Conservation (phyloP, 2,888 invertebrate genomes). For the Volucella zonaria region DNA sequence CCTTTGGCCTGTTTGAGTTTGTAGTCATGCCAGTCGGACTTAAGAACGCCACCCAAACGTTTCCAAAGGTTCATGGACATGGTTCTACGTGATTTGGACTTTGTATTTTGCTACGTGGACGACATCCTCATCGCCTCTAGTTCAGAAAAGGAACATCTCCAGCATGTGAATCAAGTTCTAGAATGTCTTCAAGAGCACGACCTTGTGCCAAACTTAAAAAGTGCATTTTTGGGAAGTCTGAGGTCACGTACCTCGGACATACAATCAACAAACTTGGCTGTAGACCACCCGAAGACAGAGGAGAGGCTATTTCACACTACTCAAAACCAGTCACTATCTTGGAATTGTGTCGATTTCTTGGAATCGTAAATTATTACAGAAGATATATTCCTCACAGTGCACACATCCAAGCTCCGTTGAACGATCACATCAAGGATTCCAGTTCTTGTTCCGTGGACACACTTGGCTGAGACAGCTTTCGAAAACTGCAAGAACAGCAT, state of each 20-base stretch:
- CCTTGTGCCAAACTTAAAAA: not conserved
- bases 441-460: slow-evolving; percentile 20
- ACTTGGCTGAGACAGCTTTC: slow-evolving; percentile 20
- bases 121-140: not conserved
- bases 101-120: too few species aligned
- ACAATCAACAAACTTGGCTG: slow-evolving; percentile 16
- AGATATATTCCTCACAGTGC: slow-evolving; percentile 43
- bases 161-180: not conserved
- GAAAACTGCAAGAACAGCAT: slow-evolving; percentile 31
- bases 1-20: too few species aligned
- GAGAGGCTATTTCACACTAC: slow-evolving; percentile 8
- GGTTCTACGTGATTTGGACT: not conserved
- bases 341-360: slow-evolving; percentile 31
- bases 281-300: slow-evolving; percentile 43
- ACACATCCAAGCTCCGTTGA: slow-evolving; percentile 21
- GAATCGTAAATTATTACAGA: slow-evolving; percentile 54
- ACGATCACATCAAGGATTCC: slow-evolving; percentile 18
- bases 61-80: slow-evolving; percentile 27
- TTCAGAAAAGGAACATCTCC: slow-evolving; percentile 5
- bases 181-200: not conserved
- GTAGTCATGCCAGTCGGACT: too few species aligned
- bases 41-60: not conserved
- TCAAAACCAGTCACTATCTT: slow-evolving; percentile 9
- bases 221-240: slow-evolving; percentile 7
- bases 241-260: slow-evolving; percentile 10